These are phyloP conservation scores for Elysia chlorotica DNA, from an alignment of 1,140 invertebrate genomes.

Conservation along the genomic window DNA sequence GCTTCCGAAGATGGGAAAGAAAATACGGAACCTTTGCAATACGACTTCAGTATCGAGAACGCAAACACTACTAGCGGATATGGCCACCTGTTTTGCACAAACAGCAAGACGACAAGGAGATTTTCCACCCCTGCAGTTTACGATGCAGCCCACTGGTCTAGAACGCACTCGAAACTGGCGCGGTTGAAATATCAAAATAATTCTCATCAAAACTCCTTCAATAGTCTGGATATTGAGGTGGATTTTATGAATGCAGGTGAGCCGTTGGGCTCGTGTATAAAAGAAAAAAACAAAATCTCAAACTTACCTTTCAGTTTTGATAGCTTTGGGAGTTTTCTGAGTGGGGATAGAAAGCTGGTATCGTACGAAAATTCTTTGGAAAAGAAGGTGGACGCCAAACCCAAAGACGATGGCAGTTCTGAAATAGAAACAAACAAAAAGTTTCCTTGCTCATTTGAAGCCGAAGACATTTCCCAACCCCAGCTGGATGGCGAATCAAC, in stretches of 20 bases:
- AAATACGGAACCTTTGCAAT: neutral
- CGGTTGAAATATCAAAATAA: slow-evolving; percentile 1
- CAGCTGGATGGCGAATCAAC: no score
- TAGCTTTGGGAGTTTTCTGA: neutral
- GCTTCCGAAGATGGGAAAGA: neutral
- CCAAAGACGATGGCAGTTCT: neutral
- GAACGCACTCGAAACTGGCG: neutral
- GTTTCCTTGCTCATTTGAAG: neutral
- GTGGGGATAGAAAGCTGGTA: neutral
- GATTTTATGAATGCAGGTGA: slow-evolving; percentile 8
- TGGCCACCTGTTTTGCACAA: no score
- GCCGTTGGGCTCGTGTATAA: neutral
- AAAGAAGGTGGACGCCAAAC: neutral
- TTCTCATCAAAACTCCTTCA: neutral
- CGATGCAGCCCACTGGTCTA: neutral
- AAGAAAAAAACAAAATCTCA: neutral
- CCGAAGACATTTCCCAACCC: no score
- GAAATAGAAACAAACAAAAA: neutral
- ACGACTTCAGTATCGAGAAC: no score
- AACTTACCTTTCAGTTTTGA: neutral
- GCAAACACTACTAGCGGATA: no score
- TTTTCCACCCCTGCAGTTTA: neutral
- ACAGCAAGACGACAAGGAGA: no score
- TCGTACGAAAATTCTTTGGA: neutral
- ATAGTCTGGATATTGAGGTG: slow-evolving; percentile 1